These are phyloP conservation scores for Agrotis exclamationis DNA, from an alignment of 2,888 invertebrate genomes.

Conservation along the genomic window DNA sequence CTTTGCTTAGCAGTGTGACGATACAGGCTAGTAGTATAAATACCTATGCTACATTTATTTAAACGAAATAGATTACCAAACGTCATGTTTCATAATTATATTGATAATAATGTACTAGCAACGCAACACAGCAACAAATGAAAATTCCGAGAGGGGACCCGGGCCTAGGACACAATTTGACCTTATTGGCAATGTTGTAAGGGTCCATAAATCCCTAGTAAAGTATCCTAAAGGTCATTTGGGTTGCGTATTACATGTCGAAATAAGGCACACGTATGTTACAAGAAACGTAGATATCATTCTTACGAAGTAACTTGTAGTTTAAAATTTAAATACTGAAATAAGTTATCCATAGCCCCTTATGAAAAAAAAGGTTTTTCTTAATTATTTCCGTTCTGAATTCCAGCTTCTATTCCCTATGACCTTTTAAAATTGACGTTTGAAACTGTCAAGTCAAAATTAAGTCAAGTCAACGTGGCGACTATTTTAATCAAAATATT, in stretches of 20 bases:
- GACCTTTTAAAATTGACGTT: slow-evolving; percentile 5
- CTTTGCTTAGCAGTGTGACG: no score
- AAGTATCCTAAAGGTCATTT: slow-evolving; percentile 32
- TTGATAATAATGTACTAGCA: background rate
- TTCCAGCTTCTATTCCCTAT: background rate
- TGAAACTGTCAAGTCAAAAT: slow-evolving; percentile 1
- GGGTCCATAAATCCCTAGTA: slow-evolving; percentile 34
- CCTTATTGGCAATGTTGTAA: slow-evolving; percentile 31
- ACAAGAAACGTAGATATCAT: background rate
- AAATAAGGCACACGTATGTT: background rate
- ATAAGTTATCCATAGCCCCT: no score
- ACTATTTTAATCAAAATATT: no score
- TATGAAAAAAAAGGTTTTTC: background rate
- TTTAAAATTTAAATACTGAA: no score
- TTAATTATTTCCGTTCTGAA: background rate
- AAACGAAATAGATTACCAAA: background rate
- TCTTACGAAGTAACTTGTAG: background rate
- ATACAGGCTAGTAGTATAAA: no score
- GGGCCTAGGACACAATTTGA: slow-evolving; percentile 30
- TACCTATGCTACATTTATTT: background rate
- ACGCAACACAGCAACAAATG: background rate
- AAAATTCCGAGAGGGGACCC: slow-evolving; percentile 1
- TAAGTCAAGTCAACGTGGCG: no score
- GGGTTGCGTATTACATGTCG: slow-evolving; percentile 17
- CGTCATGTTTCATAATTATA: background rate